phyloP scores from a whole-genome alignment of 1,140 invertebrate species.

The Ectropis grisescens region DNA sequence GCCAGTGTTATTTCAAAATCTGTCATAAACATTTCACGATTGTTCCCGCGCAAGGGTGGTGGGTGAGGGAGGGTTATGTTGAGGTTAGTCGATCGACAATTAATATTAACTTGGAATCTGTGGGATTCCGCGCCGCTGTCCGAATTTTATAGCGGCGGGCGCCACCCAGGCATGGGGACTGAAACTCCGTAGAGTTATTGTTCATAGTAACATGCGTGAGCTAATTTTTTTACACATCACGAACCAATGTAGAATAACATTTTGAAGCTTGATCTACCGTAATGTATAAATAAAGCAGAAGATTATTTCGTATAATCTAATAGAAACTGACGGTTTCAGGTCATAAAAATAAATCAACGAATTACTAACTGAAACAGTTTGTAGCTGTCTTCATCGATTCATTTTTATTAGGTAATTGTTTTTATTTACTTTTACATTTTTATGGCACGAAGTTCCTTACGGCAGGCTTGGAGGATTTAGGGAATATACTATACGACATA shows the following conservation, averaged over 20 bases:
- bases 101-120: constrained; percentile 67
- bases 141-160: constrained; percentile 67
- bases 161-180: constrained; percentile 52
- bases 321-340: background rate
- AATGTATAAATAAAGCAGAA: no score
- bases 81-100: constrained; percentile 58
- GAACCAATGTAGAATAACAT: no score
- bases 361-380: no score
- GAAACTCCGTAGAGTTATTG: constrained; percentile 16
- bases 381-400: no score
- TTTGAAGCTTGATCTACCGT: background rate
- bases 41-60: background rate
- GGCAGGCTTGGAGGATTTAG: no score
- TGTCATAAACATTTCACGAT: no score
- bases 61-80: constrained; percentile 10
- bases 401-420: no score
- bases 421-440: no score
- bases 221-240: no score
- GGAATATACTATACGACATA: no score
- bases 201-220: background rate
- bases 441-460: no score
- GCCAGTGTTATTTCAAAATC: no score
- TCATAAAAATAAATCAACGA: background rate
- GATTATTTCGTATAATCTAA: background rate
- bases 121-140: constrained; percentile 66